phyloP scores from a whole-genome alignment of 1,140 invertebrate species.

The Drosophila auraria region DNA sequence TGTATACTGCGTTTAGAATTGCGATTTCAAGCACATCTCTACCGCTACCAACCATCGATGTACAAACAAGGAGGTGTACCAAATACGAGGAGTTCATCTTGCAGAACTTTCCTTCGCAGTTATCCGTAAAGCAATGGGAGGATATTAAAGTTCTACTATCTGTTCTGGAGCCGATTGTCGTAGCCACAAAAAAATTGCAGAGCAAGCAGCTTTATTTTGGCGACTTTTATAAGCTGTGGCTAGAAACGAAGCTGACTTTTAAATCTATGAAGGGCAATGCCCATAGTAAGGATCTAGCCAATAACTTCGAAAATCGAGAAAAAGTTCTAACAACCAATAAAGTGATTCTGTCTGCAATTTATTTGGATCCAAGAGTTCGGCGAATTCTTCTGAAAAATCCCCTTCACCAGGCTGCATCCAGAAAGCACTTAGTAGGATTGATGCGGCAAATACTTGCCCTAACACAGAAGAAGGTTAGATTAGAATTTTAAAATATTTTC shows the following conservation, averaged over 20 bases:
- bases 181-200: constrained; percentile 19
- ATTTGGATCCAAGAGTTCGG: constrained; percentile 15
- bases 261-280: too few relatives aligned
- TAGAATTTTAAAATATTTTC: not conserved
- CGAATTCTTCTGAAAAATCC: not conserved
- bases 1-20: constrained; percentile 7
- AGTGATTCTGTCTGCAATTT: constrained; percentile 9
- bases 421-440: constrained; percentile 6
- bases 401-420: not conserved
- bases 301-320: too few relatives aligned
- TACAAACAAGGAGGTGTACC: constrained; percentile 10
- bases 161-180: constrained; percentile 17
- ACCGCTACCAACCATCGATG: constrained; percentile 10
- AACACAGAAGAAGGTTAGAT: too few relatives aligned
- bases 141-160: constrained; percentile 6
- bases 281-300: too few relatives aligned
- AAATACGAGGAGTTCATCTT: constrained; percentile 7
- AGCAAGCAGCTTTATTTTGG: constrained; percentile 7
- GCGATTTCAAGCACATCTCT: constrained; percentile 4
- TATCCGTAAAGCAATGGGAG: not conserved
- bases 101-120: not conserved
- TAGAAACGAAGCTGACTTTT: too few relatives aligned
- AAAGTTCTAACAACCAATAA: too few relatives aligned
- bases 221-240: too few relatives aligned
- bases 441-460: not conserved